Evolutionary conservation across 1,140 invertebrate genomes (phyloP).

Genomic region (Thaumetopoea pityocampa): DNA sequence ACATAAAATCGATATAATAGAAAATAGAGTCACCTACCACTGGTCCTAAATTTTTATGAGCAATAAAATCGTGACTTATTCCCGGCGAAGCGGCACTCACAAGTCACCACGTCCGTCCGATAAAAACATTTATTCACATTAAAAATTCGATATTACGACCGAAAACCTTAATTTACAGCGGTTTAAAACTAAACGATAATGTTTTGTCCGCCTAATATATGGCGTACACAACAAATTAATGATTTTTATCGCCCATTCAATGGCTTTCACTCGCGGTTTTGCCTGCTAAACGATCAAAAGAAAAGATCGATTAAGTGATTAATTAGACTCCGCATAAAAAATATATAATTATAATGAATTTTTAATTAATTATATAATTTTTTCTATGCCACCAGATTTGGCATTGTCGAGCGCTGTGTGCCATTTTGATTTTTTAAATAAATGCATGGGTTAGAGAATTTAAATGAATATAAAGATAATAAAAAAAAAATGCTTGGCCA

Average conservation of each 20-base stretch:
- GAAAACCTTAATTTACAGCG: slow-evolving; percentile 60
- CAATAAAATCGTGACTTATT: slow-evolving; percentile 63
- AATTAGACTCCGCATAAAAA: too few relatives aligned
- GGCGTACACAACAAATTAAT: slow-evolving; percentile 27
- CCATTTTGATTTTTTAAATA: too few relatives aligned
- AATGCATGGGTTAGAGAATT: too few relatives aligned
- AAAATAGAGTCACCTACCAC: slow-evolving; percentile 59
- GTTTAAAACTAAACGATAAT: slow-evolving; percentile 50
- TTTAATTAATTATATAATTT: too few relatives aligned
- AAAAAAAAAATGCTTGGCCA: too few relatives aligned
- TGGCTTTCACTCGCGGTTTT: too few relatives aligned
- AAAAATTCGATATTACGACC: slow-evolving; percentile 64
- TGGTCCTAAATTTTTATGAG: slow-evolving; percentile 59
- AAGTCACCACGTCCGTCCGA: slow-evolving; percentile 39
- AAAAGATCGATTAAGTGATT: too few relatives aligned
- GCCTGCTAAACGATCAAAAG: too few relatives aligned
- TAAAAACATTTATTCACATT: slow-evolving; percentile 41
- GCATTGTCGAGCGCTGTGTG: too few relatives aligned
- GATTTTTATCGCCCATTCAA: slow-evolving; percentile 36
- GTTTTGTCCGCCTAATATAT: slow-evolving; percentile 18
- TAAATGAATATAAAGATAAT: too few relatives aligned
- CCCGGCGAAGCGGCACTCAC: slow-evolving; percentile 37
- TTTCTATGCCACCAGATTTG: too few relatives aligned
- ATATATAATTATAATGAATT: too few relatives aligned
- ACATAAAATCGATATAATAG: slow-evolving; percentile 57